Conservation (phyloP, 1,140 invertebrate genomes). For the Nomia melanderi region DNA sequence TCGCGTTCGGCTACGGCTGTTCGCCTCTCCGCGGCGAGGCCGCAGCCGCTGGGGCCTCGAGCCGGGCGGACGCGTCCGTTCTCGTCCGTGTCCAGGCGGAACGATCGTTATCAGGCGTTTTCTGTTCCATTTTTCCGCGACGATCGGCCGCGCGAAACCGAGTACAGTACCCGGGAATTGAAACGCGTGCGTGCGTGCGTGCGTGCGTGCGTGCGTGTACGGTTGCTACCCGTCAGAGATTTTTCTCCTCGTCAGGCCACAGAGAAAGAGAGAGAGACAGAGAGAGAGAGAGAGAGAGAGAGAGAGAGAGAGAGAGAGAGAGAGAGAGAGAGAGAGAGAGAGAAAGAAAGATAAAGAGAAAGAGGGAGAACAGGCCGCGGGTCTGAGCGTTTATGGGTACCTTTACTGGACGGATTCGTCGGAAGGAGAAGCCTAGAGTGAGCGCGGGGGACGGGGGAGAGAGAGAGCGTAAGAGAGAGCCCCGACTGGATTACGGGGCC, state of each 20-base stretch:
- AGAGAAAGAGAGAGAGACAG: no score
- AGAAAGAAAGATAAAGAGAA: no score
- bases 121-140: constrained; percentile 40
- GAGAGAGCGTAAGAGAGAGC: constrained; percentile 44
- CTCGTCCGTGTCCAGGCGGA: background rate
- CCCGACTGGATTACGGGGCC: constrained; percentile 55
- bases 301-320: no score
- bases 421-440: constrained; percentile 24
- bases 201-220: constrained; percentile 19
- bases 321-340: no score
- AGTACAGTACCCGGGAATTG: constrained; percentile 1
- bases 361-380: constrained; percentile 43
- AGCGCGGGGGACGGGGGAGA: constrained; percentile 1
- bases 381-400: constrained; percentile 50
- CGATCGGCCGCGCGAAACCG: constrained; percentile 8
- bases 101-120: constrained; percentile 37
- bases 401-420: constrained; percentile 53
- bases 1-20: no score
- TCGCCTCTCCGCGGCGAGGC: no score
- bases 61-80: background rate
- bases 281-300: no score
- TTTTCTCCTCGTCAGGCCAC: constrained; percentile 49
- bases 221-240: constrained; percentile 44
- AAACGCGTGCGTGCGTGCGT: no score
- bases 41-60: background rate